Base-by-base conservation (phyloP, 2,888 invertebrate genomes). In the Blomia tropicalis region DNA sequence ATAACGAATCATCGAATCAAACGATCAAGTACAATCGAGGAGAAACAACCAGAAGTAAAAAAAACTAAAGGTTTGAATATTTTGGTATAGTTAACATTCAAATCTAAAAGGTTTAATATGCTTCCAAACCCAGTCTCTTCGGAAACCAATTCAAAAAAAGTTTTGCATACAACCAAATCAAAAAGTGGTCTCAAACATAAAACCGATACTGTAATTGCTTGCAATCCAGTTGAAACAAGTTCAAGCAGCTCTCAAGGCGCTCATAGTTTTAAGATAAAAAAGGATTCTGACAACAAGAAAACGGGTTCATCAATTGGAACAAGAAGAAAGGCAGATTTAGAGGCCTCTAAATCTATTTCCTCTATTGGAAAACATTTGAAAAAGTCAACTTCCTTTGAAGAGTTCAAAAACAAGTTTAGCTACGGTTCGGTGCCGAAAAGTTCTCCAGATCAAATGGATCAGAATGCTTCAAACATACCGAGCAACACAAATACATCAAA, bases 281-380 rank as follows among this genome's bases (percentile, higher is more conserved):
- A 47, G n/a, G 51, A 47, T 11, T 14, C 51, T 11, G 51, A 47
- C 7, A n/a, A 19, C 7, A 47, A 47, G 27, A 47, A 47, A 27
- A 47, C 51, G 51, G 51, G 51, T 47, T 47, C 51, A 14, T 47
- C 51, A 25, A 22, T 47, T 47, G 51, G 51, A 27, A 47, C 51
- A 11, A 47, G 51, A 14, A 47, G n/a, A 27, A 47, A 47, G 5
- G 7, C 27, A 27, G 51, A 22, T 27, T 47, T 47, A 27, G 51
- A 22, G 7, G 27, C 51, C n/a, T 47, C 51, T 47, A 47, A 47
- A 47, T 47, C 51, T 7, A 25, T 11, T 11, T 7, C 22, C 14
- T 22, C 51, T 47, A 47, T 14, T 47, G 22, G 23, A 22, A 47
- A 47, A 27, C 51, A 47, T 22, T 47, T 47, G 27, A 47, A 22